Base-by-base conservation (phyloP, 2,797 vertebrate species). In the Leptodactylus fallax region DNA sequence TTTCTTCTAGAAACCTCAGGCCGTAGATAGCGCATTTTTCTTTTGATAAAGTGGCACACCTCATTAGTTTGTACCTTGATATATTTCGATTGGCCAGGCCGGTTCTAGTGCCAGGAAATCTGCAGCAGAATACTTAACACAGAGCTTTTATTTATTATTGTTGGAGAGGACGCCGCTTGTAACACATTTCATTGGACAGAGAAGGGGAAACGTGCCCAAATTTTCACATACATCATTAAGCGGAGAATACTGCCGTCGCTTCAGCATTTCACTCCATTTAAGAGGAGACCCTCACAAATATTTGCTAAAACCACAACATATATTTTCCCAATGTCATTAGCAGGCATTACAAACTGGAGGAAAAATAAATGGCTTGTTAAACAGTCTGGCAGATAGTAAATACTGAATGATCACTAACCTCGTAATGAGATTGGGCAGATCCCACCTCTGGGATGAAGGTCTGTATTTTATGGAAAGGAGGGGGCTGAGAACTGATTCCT, bases 141-240 rank as follows among this genome's bases (percentile, higher is more conserved):
- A 67, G 25, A 61, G 85, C 36, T 69, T 86, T 79, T 72, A 83
- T 89, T 89, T 89, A 79, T 89, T 89, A 83, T 83, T 63, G 58
- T 77, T 89, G 88, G 85, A 83, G 51, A 5, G 27, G 5, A 21
- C 63, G 14, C 85, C 21, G 80, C 76, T 89, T 89, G 85, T 86
- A 79, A 82, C 55, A 79, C 65, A 65, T 87, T 89, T 79, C 63
- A 83, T 72, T 83, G 85, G 85, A 87, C 63, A 56, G 74, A 23
- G 80, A 61, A 55, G 45, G 53, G 71, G 74, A 78, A 51, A 69
- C 56, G 23, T 60, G 80, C 36, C 61, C 85, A 78, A 79, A 79
- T 78, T 79, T 71, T 56, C 84, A 78, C 80, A 86, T 87, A 89
- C 82, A 81, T 85, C 77, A 81, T 36, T 86, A 79, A 56, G 80